Conservation (phyloP, 2,797 vertebrate genomes). For the Macroramphosus scolopax region DNA sequence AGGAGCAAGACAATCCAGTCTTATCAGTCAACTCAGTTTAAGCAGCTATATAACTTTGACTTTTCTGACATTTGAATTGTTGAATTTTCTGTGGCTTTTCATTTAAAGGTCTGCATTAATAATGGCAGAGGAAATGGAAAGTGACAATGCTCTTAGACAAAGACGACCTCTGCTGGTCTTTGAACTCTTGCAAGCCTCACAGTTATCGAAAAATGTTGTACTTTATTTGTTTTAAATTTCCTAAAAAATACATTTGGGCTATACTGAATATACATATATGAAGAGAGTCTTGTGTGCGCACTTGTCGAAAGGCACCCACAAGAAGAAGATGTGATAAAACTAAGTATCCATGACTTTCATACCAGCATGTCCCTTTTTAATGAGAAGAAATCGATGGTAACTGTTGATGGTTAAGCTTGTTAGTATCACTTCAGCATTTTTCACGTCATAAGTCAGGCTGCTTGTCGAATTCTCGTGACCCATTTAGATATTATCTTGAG, state of each 20-base stretch:
- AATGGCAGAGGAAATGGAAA: conserved; percentile 20
- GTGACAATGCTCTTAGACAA: conserved; percentile 28
- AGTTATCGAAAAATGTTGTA: conserved; percentile 1
- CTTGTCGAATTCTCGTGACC: neutral
- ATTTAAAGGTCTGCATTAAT: conserved; percentile 42
- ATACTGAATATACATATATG: conserved; percentile 13
- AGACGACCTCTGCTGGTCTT: conserved; percentile 7
- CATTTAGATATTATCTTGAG: neutral
- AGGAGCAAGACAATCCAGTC: neutral
- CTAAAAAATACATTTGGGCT: conserved; percentile 23
- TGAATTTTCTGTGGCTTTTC: conserved; percentile 28
- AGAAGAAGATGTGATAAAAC: conserved; percentile 10
- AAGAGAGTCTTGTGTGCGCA: too few species aligned
- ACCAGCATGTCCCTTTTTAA: neutral
- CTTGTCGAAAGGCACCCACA: conserved; percentile 4
- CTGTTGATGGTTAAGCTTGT: too few species aligned
- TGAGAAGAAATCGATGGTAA: too few species aligned
- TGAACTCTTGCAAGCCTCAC: neutral
- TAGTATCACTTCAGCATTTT: too few species aligned
- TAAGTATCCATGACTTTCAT: neutral
- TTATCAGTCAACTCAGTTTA: conserved; percentile 11
- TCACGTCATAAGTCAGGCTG: too few species aligned
- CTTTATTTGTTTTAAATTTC: conserved; percentile 13
- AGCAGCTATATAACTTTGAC: conserved; percentile 24
- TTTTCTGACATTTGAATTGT: conserved; percentile 40